Evolutionary conservation across 2,888 invertebrate species (phyloP), one percentile per base, ranked within the genome.

Genomic region (Yponomeuta evonymella): DNA sequence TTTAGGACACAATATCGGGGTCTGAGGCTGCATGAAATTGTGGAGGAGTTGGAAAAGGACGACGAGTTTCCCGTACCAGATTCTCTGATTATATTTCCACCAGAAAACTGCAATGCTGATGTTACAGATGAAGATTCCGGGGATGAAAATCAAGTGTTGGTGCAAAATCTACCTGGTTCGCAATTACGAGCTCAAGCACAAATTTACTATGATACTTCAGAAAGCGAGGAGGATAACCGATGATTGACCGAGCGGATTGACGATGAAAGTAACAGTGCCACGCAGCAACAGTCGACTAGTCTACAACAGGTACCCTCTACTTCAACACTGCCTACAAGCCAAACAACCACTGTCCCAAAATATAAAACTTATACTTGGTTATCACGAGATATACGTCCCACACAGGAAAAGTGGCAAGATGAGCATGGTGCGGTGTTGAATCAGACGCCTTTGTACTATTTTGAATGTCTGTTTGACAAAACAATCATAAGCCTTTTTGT

Each of bases 71-170:
- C n/a, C n/a, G n/a, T n/a, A n/a, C n/a, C n/a, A n/a, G n/a, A n/a
- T n/a, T n/a, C n/a, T n/a, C n/a, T n/a, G n/a, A n/a, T n/a, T n/a
- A n/a, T n/a, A n/a, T n/a, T n/a, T n/a, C n/a, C n/a, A n/a, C 64
- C 64, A 23, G 64, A 64, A 64, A 64, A 64, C 23, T 64, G 29
- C 23, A 29, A 64, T 64, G 64, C 23, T 29, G 64, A 64, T 12
- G 64, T 64, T n/a, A 64, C 64, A 12, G 64, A 64, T 64, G 64
- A 64, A 64, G 64, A 64, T 64, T 64, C 64, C 23, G 64, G 64
- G 23, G 64, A 64, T n/a, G 64, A 64, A 29, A 23, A 64, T 23
- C 10, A n/a, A 10, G 64, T 64, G n/a, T 29, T 64, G 10, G n/a
- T 64, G 10, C 29, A n/a, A 64, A 64, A 64, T 23, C 23, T 64